Evolutionary conservation across 2,888 invertebrate species (phyloP).

Genomic region (Metopia argyrocephala): DNA sequence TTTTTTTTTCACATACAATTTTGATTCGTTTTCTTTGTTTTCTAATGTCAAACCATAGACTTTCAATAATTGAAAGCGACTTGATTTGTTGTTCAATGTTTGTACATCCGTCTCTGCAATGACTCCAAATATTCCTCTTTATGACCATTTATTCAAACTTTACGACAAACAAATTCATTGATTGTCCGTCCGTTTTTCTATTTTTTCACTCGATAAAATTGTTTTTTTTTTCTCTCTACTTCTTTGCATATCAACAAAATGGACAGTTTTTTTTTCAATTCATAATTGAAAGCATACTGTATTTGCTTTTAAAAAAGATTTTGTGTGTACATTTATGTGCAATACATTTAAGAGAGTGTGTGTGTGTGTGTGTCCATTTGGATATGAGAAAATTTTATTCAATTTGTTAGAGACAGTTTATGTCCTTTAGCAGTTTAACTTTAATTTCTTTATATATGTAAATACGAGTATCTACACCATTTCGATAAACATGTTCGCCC

Average conservation of each 20-base stretch:
- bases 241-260: too few relatives aligned
- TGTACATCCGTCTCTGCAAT: conserved; percentile 23
- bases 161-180: too few relatives aligned
- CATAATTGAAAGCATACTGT: neutral
- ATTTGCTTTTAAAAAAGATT: too few relatives aligned
- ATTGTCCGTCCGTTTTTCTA: neutral
- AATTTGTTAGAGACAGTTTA: conserved; percentile 33
- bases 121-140: too few relatives aligned
- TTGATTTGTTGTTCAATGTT: conserved; percentile 33
- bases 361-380: too few relatives aligned
- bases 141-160: too few relatives aligned
- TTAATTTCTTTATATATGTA: conserved; percentile 15
- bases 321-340: too few relatives aligned
- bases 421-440: conserved; percentile 25
- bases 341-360: too few relatives aligned
- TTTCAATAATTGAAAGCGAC: conserved; percentile 39
- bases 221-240: neutral
- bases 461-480: conserved; percentile 39
- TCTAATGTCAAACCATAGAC: too few relatives aligned
- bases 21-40: neutral
- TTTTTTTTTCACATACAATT: neutral
- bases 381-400: conserved; percentile 7
- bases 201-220: neutral
- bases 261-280: neutral
- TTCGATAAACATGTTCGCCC: conserved; percentile 25